These are phyloP conservation scores for Biston stratarius DNA, from an alignment of 2,888 invertebrate genomes.

Conservation along the genomic window DNA sequence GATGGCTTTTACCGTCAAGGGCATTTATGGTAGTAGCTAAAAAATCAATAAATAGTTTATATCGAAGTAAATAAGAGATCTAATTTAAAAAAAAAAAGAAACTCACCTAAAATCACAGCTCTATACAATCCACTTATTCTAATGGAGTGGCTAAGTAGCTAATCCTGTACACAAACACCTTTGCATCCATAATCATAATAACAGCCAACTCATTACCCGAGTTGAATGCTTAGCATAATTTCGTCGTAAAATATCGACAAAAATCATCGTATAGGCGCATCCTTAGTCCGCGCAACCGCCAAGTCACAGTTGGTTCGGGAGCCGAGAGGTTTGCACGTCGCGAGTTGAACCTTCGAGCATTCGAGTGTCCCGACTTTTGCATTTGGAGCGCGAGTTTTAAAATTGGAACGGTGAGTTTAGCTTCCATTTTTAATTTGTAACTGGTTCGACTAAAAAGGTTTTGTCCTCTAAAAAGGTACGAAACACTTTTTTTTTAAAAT, in stretches of 20 bases:
- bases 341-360: conserved; percentile 45
- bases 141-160: conserved; percentile 18
- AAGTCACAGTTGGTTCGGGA: conserved; percentile 61
- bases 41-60: no score
- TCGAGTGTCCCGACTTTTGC: conserved; percentile 46
- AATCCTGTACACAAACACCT: conserved; percentile 19
- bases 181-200: conserved; percentile 33
- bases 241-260: conserved; percentile 42
- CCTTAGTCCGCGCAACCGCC: conserved; percentile 46
- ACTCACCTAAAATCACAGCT: not conserved
- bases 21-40: no score
- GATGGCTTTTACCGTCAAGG: no score
- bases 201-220: conserved; percentile 31
- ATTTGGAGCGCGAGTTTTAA: conserved; percentile 56
- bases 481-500: not conserved
- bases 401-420: conserved; percentile 56
- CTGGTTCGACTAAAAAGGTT: not conserved
- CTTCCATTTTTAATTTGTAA: conserved; percentile 3
- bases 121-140: conserved; percentile 14
- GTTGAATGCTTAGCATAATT: conserved; percentile 28
- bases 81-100: not conserved
- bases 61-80: conserved; percentile 1
- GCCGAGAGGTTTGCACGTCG: conserved; percentile 62
- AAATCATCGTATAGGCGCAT: conserved; percentile 39
- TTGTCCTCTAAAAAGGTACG: not conserved